These are phyloP conservation scores for Platycheirus rosarum DNA, from an alignment of 2,888 invertebrate species.

Conservation along the genomic window DNA sequence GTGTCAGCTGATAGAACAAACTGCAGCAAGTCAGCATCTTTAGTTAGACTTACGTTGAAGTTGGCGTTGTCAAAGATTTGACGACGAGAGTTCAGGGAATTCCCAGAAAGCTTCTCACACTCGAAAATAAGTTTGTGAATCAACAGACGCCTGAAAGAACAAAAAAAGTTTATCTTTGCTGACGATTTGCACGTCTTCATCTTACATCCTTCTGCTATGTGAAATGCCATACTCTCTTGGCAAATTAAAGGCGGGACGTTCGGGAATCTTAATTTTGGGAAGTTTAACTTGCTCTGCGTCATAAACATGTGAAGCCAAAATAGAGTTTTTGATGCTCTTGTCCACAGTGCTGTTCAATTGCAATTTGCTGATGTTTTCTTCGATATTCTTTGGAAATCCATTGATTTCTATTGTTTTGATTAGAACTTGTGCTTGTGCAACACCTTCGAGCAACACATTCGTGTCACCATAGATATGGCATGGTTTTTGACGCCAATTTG, in stretches of 20 bases:
- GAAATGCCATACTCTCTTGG: constrained; percentile 90
- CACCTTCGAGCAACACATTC: constrained; percentile 88
- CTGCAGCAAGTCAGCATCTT: constrained; percentile 85
- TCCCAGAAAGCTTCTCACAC: constrained; percentile 86
- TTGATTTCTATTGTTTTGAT: constrained; percentile 89
- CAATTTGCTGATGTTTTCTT: constrained; percentile 83
- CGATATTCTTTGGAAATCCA: constrained; percentile 85
- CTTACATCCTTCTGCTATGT: constrained; percentile 87
- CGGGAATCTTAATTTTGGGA: constrained; percentile 88
- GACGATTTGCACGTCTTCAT: constrained; percentile 9
- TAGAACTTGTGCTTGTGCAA: constrained; percentile 90
- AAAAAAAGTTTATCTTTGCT: neutral
- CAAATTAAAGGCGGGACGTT: constrained; percentile 88
- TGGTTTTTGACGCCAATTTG: constrained; percentile 85
- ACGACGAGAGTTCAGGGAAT: constrained; percentile 84
- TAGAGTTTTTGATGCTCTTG: constrained; percentile 86
- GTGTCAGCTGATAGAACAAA: constrained; percentile 87
- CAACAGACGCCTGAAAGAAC: constrained; percentile 85
- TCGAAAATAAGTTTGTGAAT: constrained; percentile 87
- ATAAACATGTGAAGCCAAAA: constrained; percentile 87
- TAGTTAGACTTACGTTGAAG: constrained; percentile 85
- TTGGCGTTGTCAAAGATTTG: constrained; percentile 85
- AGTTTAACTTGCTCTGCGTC: constrained; percentile 91
- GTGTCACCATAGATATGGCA: constrained; percentile 85
- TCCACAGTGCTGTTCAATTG: constrained; percentile 84